A percentile compares a stretch with the other conserved stretches of the same genome.
phyloP scores from a whole-genome alignment of 2,888 invertebrate genomes.

The Ptycholaimellus sp. region DNA sequence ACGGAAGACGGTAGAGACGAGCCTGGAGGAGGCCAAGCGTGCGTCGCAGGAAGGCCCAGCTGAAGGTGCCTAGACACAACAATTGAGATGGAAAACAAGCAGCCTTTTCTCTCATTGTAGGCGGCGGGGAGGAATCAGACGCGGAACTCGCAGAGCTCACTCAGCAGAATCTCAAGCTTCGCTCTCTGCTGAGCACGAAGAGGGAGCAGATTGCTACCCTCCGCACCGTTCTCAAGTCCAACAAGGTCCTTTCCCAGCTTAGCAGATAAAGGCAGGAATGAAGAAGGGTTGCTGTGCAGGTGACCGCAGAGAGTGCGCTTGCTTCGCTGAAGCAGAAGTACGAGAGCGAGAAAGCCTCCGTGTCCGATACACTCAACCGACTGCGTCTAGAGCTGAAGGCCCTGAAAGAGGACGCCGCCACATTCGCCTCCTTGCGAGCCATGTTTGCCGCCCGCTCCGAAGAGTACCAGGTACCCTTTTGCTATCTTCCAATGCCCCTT shows the following conservation, averaged over 20 bases:
- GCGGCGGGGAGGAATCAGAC: no score
- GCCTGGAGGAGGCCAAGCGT: neutral
- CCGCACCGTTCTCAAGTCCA: conserved; percentile 86
- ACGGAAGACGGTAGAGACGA: no score
- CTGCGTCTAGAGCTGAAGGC: conserved; percentile 75
- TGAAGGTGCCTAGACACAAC: no score
- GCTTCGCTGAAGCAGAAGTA: conserved; percentile 94
- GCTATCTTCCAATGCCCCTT: no score
- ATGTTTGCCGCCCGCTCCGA: conserved; percentile 98
- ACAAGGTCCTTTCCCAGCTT: no score
- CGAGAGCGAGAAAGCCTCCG: conserved; percentile 77
- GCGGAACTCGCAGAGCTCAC: conserved; percentile 53
- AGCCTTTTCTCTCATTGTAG: no score
- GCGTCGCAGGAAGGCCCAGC: no score
- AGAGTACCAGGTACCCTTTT: conserved; percentile 87
- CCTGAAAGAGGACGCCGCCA: conserved; percentile 93
- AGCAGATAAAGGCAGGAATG: neutral
- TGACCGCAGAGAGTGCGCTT: conserved; percentile 81
- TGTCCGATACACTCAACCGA: conserved; percentile 89
- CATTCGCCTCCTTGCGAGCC: conserved; percentile 76
- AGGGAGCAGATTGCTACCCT: conserved; percentile 70
- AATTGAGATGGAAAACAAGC: no score
- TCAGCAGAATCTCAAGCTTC: conserved; percentile 57
- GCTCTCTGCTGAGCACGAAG: conserved; percentile 78
- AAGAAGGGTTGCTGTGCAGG: neutral